Conservation (phyloP, 2,888 invertebrate genomes). For the Pristionchus mayeri region DNA sequence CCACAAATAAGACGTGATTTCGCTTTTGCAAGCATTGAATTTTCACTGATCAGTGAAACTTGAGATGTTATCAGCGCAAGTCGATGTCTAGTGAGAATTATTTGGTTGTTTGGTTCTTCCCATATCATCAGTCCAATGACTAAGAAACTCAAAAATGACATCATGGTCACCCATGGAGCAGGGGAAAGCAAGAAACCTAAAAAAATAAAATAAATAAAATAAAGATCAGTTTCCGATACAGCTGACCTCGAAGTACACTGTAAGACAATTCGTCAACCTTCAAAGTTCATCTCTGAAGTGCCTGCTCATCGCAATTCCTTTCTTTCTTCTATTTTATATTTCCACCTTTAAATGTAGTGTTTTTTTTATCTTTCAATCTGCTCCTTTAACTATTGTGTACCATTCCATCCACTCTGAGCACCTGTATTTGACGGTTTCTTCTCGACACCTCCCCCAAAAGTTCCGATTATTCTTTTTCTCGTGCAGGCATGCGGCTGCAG, state of each 20-base stretch:
- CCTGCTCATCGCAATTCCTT: background rate
- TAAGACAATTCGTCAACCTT: background rate
- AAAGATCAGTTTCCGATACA: conserved; percentile 1
- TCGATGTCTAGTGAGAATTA: background rate
- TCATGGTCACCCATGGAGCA: too few relatives aligned
- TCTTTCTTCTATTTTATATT: background rate
- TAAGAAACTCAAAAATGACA: too few relatives aligned
- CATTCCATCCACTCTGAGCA: background rate
- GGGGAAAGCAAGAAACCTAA: too few relatives aligned
- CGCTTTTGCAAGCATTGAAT: background rate
- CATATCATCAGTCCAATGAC: background rate
- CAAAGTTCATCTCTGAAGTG: background rate
- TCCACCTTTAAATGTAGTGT: background rate
- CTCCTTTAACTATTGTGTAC: too few relatives aligned
- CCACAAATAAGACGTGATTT: background rate
- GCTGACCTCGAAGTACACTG: background rate
- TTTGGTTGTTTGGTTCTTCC: background rate
- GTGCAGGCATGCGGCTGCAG: conserved; percentile 31
- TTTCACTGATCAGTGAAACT: background rate
- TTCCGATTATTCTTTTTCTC: too few relatives aligned
- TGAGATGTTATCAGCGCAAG: background rate
- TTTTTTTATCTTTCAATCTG: background rate
- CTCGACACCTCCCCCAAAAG: background rate
- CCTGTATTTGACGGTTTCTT: background rate
- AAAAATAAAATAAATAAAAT: background rate